Base-by-base conservation (phyloP, 2,888 invertebrate species). In the Amphipoea lucens region DNA sequence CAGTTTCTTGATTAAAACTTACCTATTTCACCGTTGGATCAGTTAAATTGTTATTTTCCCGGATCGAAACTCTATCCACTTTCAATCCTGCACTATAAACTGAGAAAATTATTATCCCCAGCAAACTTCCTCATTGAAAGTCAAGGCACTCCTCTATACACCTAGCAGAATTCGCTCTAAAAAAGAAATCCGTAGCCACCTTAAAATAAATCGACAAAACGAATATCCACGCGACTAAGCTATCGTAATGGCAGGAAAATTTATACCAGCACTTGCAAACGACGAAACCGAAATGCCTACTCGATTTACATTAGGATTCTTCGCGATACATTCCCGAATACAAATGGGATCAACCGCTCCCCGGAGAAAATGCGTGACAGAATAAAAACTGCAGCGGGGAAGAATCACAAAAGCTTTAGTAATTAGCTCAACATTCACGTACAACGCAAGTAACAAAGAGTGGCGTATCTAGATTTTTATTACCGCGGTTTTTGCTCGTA, bases 381-480 rank as follows among this genome's bases (percentile, higher is more conserved):
- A 76, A 84, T 88, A 88, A 84, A 87, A 87, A 87, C 81, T 88
- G 89, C 87, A 87, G 63, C 40, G 42, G 23, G 72, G 66, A 71
- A 84, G 79, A 76, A 80, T 71, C 74, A 88, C 84, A 87, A 87
- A 76, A 62, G 76, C 76, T 88, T 75, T 60, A 45, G 79, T 87
- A 88, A 87, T 87, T 87, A 87, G 81, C 81, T 84, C 85, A 84
- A 84, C 87, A 71, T 84, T 87, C 87, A 87, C 87, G 87, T 87
- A 85, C 84, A 70, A 54, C 65, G 51, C 80, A 68, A 73, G 65
- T 75, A 88, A 87, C 89, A 87, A 83, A 76, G 87, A 87, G 70
- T 88, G 89, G 81, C 87, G 76, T 83, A 87, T 88, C 87, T 87
- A 82, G 89, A 88, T 87, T 88, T 87, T 84, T 88, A 81, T 77